Evolutionary conservation across 2,113 vertebrate genomes (phyloP), one percentile per base, ranked within the genome.

Genomic region (Melospiza georgiana): DNA sequence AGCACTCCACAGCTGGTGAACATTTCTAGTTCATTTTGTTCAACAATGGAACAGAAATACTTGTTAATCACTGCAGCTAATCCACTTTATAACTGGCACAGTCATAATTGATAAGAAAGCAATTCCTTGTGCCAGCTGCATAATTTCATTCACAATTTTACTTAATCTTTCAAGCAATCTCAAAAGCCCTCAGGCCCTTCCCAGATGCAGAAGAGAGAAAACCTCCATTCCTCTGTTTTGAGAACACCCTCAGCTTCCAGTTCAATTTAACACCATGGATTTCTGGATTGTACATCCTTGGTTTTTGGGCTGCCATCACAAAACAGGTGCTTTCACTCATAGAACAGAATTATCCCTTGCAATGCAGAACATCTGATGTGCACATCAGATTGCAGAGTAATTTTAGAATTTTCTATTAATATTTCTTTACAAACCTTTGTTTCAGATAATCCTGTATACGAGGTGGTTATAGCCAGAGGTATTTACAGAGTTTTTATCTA

Each of bases 121-220:
- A 75, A 49, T 72, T 79, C 31, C 24, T 84, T 48, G 13, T 84
- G 84, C 89, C 93, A 96, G 80, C 77, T 91, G 86, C 66, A 48
- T 92, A 72, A 94, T 89, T 84, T 78, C 22, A 81, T 84, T 90
- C 76, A 78, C 58, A 77, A 35, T 89, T 87, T 85, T 12, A 63
- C 46, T 86, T 73, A 14, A 67, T 24, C 72, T 94, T 59, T 63
- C 19, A 84, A 91, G 24, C 33, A 57, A 61, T 84, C 41, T 58
- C 73, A 84, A 63, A 87, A 91, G 61, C 84, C 83, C 87, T 72
- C 69, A 87, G 87, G 80, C 67, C n/a, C 48, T 96, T 15, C 24
- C 68, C 80, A 84, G 75, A 88, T 33, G 68, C 30, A 93, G 79
- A 55, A 51, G 35, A 59, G 71, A 69, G n/a, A 81, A 89, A 86